These are phyloP conservation scores for Scolopax rusticola DNA, from an alignment of 2,797 vertebrate genomes.

Conservation along the genomic window DNA sequence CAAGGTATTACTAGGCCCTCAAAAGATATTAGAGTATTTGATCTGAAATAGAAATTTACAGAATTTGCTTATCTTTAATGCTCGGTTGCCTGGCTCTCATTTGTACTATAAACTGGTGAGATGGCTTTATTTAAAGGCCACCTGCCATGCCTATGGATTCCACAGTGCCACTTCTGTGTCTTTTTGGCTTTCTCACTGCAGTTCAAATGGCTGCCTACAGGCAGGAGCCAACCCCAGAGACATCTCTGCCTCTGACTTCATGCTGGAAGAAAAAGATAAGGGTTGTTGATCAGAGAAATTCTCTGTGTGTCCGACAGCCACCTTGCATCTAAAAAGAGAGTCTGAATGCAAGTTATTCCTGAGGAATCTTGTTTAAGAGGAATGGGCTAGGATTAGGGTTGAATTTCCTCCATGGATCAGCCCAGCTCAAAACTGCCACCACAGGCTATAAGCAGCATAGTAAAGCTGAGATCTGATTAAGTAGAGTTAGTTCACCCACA, in stretches of 20 bases:
- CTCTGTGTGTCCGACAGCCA: neutral
- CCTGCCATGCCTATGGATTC: neutral
- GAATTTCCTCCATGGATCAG: neutral
- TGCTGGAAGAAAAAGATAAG: neutral
- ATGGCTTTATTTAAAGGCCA: neutral
- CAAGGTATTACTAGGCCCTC: neutral
- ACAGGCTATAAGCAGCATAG: neutral
- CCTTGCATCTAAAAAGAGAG: neutral
- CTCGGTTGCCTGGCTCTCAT: neutral
- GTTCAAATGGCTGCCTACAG: neutral
- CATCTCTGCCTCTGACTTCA: neutral
- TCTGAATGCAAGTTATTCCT: neutral
- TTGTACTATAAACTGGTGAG: neutral
- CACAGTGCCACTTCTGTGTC: neutral
- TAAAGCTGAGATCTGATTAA: neutral
- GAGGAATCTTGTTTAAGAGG: neutral
- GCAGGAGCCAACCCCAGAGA: neutral
- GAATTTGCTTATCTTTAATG: neutral
- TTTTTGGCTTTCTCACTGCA: rapidly evolving
- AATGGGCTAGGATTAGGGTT: neutral
- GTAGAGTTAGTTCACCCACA: neutral
- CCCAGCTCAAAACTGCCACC: neutral
- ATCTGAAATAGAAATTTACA: neutral
- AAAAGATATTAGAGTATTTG: neutral
- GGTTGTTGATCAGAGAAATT: neutral